These are phyloP conservation scores for Conops quadrifasciatus DNA, from an alignment of 2,888 invertebrate species.

Conservation along the genomic window DNA sequence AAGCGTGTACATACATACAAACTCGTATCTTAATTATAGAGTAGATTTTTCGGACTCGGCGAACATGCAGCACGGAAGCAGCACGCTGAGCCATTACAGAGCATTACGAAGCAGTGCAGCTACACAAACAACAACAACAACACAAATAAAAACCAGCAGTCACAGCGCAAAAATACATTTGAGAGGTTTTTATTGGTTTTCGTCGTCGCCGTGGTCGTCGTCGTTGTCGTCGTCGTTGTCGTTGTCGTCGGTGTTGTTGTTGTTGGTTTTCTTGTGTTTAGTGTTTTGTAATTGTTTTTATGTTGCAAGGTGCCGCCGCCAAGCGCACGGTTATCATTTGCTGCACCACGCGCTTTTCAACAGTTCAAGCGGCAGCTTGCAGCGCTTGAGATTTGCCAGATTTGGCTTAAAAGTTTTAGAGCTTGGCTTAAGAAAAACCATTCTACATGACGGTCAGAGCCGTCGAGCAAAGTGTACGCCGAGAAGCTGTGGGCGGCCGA, in stretches of 20 bases:
- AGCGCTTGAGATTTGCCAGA: constrained; percentile 8
- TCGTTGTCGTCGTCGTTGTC: constrained; percentile 27
- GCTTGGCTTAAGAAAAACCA: not conserved
- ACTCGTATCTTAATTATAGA: not conserved
- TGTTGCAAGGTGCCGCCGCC: too few relatives aligned
- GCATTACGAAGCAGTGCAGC: not conserved
- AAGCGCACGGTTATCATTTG: not conserved
- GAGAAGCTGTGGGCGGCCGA: constrained; percentile 43
- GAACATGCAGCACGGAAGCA: not conserved
- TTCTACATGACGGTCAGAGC: not conserved
- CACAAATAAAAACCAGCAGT: not conserved
- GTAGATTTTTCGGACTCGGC: not conserved
- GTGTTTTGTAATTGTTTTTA: too few relatives aligned
- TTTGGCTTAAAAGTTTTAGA: not conserved
- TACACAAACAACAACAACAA: constrained; percentile 1
- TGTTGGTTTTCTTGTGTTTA: constrained; percentile 1
- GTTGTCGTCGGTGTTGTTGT: constrained; percentile 14
- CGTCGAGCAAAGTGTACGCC: not conserved
- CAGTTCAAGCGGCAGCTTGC: not conserved
- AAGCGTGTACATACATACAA: too few relatives aligned
- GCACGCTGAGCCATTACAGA: constrained; percentile 28
- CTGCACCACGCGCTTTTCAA: not conserved
- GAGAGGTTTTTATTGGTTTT: not conserved
- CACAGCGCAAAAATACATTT: not conserved
- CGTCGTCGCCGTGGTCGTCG: constrained; percentile 42